Conservation (phyloP, 2,797 vertebrate genomes). For the Cossypha heuglini region DNA sequence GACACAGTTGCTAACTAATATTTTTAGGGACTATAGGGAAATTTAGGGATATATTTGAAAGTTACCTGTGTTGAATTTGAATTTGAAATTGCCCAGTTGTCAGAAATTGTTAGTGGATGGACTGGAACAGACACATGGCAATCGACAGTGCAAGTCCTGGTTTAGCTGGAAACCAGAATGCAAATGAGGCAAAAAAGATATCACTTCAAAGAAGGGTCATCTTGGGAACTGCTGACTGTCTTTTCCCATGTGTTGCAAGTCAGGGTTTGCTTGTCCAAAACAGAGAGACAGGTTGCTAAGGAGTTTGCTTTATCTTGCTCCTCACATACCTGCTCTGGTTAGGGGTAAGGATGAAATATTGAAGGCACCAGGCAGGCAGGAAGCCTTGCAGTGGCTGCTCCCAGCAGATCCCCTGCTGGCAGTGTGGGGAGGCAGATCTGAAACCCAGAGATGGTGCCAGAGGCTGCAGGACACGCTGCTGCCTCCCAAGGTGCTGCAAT, state of each 20-base stretch:
- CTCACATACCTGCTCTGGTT: neutral
- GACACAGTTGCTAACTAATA: neutral
- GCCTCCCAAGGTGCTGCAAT: neutral
- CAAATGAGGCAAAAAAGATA: neutral
- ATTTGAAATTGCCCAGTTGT: neutral
- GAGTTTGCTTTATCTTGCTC: neutral
- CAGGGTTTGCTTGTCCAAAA: neutral
- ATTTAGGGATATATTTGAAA: neutral
- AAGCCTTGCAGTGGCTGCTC: neutral
- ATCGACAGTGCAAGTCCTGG: neutral
- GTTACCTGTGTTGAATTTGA: neutral
- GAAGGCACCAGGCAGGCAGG: neutral
- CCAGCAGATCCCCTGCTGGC: neutral
- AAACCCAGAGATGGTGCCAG: neutral
- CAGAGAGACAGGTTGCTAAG: neutral
- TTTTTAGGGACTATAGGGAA: neutral
- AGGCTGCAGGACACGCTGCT: neutral
- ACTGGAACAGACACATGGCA: fast-evolving
- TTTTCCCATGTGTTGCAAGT: neutral
- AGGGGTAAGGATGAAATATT: slow-evolving; percentile 20
- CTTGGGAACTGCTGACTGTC: neutral
- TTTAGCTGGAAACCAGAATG: neutral
- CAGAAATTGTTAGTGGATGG: neutral
- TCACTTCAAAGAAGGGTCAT: neutral
- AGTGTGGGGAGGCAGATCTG: neutral